Evolutionary conservation across 2,888 invertebrate genomes (phyloP).

Genomic region (Drosophila trichaetosa): DNA sequence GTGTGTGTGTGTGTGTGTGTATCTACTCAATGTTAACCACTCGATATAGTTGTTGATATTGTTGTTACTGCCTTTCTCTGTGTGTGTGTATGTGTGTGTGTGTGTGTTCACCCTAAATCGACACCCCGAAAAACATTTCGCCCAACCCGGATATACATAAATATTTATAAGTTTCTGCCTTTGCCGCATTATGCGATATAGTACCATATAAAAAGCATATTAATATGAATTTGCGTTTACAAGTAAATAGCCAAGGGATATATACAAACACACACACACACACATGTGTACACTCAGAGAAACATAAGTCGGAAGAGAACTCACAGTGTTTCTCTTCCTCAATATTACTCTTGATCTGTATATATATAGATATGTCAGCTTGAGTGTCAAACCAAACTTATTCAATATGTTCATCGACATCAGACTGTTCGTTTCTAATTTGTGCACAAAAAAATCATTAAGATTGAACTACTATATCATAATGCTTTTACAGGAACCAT

Average conservation of each 20-base stretch:
- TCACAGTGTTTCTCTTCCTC: background rate
- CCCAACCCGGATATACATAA: constrained; percentile 67
- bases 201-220: constrained; percentile 46
- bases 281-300: background rate
- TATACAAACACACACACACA: constrained; percentile 1
- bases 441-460: background rate
- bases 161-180: constrained; percentile 48
- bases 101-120: constrained; percentile 50
- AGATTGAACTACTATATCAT: too few species aligned
- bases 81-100: constrained; percentile 7
- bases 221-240: constrained; percentile 58
- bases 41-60: constrained; percentile 46
- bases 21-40: constrained; percentile 38
- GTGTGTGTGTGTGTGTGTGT: constrained; percentile 15
- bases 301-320: background rate
- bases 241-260: constrained; percentile 63
- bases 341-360: background rate
- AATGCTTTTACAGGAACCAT: too few species aligned
- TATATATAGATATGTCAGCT: background rate
- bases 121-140: constrained; percentile 46
- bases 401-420: too few species aligned
- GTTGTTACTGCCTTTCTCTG: constrained; percentile 3
- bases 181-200: constrained; percentile 12
- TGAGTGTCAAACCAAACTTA: background rate
- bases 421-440: too few species aligned